Percentiles rank a stretch among this genome's conserved stretches.
Evolutionary conservation across 2,888 invertebrate genomes (phyloP).

Genomic region (Cyclophora albipunctata): DNA sequence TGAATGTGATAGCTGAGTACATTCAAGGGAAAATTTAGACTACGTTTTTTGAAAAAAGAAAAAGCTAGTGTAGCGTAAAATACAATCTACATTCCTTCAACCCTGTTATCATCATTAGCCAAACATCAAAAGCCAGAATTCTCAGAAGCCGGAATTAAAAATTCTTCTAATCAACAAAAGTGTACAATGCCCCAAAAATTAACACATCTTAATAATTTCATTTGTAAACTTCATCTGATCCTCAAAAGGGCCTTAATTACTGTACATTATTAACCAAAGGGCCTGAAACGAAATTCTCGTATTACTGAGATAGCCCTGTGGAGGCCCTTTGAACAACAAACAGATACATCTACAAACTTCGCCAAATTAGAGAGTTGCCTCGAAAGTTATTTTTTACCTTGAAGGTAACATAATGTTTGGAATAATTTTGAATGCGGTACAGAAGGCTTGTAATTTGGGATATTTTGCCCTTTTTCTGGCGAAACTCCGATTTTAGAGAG

Average conservation of each 20-base stretch:
- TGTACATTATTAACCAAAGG: slow-evolving; percentile 18
- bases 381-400: slow-evolving; percentile 16
- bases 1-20: too few relatives aligned
- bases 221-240: slow-evolving; percentile 12
- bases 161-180: slow-evolving; percentile 4
- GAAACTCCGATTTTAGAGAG: too few relatives aligned
- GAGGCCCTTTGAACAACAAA: slow-evolving; percentile 17
- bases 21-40: too few relatives aligned
- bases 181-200: background rate
- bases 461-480: slow-evolving; percentile 4
- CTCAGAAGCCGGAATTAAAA: too few relatives aligned
- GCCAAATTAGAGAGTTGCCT: slow-evolving; percentile 17
- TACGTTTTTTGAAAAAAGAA: too few relatives aligned
- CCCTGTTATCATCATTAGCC: too few relatives aligned
- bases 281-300: slow-evolving; percentile 15
- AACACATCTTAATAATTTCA: slow-evolving; percentile 9
- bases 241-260: slow-evolving; percentile 18
- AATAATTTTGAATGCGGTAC: slow-evolving; percentile 8
- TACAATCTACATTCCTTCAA: too few relatives aligned
- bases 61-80: too few relatives aligned
- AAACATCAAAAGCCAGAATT: too few relatives aligned
- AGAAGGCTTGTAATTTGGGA: slow-evolving; percentile 8
- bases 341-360: slow-evolving; percentile 14
- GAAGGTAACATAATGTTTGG: slow-evolving; percentile 2
- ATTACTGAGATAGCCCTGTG: slow-evolving; percentile 20